Percentiles rank a stretch among this genome's conserved stretches.
Conservation (phyloP, 2,113 vertebrate species). For the Callipepla californica region DNA sequence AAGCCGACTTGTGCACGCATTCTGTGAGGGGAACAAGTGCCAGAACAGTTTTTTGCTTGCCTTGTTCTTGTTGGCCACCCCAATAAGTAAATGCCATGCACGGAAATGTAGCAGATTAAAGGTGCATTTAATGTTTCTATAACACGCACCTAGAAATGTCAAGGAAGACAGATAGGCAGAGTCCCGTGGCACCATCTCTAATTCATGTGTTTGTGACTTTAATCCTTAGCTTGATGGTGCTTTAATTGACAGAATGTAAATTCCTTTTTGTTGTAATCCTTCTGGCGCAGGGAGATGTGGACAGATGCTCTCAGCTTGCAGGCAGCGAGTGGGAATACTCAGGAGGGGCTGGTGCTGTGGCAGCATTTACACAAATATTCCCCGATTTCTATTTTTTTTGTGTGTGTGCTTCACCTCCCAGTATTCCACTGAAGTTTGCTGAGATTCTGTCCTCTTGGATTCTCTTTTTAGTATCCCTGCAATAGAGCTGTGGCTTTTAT, state of each 20-base stretch:
- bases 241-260: constrained; percentile 71
- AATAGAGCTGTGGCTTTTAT: background rate
- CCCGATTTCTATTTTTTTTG: background rate
- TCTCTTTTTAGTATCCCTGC: background rate
- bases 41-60: background rate
- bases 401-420: background rate
- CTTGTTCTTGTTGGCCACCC: background rate
- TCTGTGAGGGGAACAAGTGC: background rate
- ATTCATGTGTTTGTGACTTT: constrained; percentile 56
- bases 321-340: background rate
- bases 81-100: background rate
- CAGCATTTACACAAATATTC: constrained; percentile 4
- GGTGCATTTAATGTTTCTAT: background rate
- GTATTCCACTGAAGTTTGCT: background rate
- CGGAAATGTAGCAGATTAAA: background rate
- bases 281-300: constrained; percentile 38
- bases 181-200: constrained; percentile 34
- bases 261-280: constrained; percentile 61
- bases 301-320: constrained; percentile 55
- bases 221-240: constrained; percentile 61
- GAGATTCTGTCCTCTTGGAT: background rate
- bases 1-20: background rate
- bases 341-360: background rate
- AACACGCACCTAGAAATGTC: background rate
- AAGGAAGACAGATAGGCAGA: constrained; percentile 27